Conservation (phyloP, 1,140 invertebrate species). For the Artemia franciscana region DNA sequence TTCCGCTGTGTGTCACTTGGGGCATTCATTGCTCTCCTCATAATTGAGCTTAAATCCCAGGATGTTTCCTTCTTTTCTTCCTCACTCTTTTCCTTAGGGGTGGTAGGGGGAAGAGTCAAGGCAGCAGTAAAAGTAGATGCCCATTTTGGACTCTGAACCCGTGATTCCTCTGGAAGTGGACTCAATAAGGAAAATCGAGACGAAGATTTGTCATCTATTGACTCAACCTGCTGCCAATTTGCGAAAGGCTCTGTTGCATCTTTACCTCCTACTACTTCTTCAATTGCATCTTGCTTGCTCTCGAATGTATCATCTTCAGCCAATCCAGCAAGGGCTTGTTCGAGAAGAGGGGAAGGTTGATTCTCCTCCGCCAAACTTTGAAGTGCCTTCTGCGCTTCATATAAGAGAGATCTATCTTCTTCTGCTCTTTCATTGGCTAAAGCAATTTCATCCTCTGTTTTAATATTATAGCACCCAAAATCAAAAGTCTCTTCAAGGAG, state of each 20-base stretch:
- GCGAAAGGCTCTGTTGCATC: not conserved
- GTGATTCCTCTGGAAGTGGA: not conserved
- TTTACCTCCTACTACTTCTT: not conserved
- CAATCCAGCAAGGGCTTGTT: not conserved
- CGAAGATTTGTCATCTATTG: not conserved
- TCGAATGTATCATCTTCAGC: constrained; percentile 61
- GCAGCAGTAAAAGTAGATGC: not conserved
- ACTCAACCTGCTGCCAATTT: not conserved
- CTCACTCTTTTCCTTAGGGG: constrained; percentile 11
- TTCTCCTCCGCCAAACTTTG: constrained; percentile 12
- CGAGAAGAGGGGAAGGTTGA: not conserved
- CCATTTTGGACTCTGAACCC: not conserved
- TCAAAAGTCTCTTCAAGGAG: constrained; percentile 60
- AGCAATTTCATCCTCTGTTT: constrained; percentile 10
- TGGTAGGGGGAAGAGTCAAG: not conserved
- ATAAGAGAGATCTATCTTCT: constrained; percentile 20
- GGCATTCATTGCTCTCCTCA: not conserved
- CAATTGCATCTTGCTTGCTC: constrained; percentile 26
- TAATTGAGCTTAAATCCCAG: not conserved
- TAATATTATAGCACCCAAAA: constrained; percentile 17
- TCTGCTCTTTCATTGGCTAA: constrained; percentile 19
- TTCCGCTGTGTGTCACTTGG: not conserved
- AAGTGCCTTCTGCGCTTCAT: constrained; percentile 12
- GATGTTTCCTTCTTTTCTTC: constrained; percentile 9
- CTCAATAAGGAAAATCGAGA: not conserved